A percentile compares a stretch with the other conserved stretches of the same genome.
phyloP scores from a whole-genome alignment of 2,113 vertebrate genomes.

The Dipodomys ordii region DNA sequence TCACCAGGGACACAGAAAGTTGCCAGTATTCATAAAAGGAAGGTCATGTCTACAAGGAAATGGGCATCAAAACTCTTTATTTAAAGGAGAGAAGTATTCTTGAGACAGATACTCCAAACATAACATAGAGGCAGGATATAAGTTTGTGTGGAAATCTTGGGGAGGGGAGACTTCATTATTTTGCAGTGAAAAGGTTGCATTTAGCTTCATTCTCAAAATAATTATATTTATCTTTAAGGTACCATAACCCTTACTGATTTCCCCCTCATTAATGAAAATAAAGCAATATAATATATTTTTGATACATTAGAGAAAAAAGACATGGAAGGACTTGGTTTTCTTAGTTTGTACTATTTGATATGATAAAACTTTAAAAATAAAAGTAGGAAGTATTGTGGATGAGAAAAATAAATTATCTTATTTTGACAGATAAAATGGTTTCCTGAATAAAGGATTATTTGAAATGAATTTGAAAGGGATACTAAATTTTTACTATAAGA shows the following conservation, averaged over 20 bases:
- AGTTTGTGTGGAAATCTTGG: not conserved
- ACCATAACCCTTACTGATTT: conserved; percentile 1
- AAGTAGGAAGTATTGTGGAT: not conserved
- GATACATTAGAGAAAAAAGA: conserved; percentile 16
- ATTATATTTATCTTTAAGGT: conserved; percentile 39
- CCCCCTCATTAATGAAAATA: conserved; percentile 36
- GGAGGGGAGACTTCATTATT: not conserved
- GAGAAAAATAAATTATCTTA: conserved; percentile 25
- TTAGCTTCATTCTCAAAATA: conserved; percentile 25
- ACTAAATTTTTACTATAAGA: conserved; percentile 15
- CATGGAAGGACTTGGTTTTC: not conserved
- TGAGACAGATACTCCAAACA: not conserved
- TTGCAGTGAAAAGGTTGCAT: conserved; percentile 33
- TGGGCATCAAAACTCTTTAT: not conserved
- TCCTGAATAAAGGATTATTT: conserved; percentile 44
- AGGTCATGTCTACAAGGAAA: not conserved
- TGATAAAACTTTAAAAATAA: conserved; percentile 33
- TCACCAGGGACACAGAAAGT: not conserved
- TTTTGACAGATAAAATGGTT: conserved; percentile 51
- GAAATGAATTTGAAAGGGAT: conserved; percentile 46
- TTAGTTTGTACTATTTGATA: not conserved
- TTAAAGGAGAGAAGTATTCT: not conserved
- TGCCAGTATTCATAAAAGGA: not conserved
- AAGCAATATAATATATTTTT: conserved; percentile 5
- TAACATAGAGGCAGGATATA: not conserved